Evolutionary conservation across 2,797 vertebrate species (phyloP), one percentile per base, ranked within the genome.

Genomic region (Lacerta agilis): DNA sequence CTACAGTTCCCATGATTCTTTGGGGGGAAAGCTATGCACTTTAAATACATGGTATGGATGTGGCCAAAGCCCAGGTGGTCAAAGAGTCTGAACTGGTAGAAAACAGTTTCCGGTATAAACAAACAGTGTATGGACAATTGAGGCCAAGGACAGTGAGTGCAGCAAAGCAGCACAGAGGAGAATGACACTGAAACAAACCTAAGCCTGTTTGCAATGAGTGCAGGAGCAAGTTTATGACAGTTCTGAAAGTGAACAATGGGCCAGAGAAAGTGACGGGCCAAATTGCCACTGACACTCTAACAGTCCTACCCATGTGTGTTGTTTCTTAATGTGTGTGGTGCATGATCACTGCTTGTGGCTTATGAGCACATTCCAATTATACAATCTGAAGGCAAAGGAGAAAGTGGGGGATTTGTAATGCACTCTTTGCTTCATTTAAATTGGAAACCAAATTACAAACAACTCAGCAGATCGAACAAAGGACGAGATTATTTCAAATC

Each of bases 401-500:
- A 78, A 82, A 43, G 72, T 36, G 61, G 20, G 61, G 61, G 20
- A 33, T 38, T 79, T 72, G 83, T 79, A 72, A 86, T 86, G 77
- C 83, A 72, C 75, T 82, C 36, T 55, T 55, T 18, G 29, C 49
- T 71, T 86, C 84, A 45, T 71, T 86, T 69, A 86, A n/a, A 43
- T 58, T 33, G 27, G 66, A 72, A 73, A 69, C 78, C 3, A 82
- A 27, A 86, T 38, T 78, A 82, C 66, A 83, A 90, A 80, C n/a
- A 38, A 64, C 33, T 83, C 55, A n/a, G 88, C 41, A 79, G 41
- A 86, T 79, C 55, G 23, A 72, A n/a, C 58, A 67, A 55, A 83
- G 66, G 66, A 29, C 20, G 75, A 82, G 38, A 83, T 83, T 78
- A 71, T 58, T 83, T 90, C 29, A 73, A 69, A 77, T 71, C 77